phyloP scores from a whole-genome alignment of 2,113 vertebrate species.

The Dicerorhinus sumatrensis region DNA sequence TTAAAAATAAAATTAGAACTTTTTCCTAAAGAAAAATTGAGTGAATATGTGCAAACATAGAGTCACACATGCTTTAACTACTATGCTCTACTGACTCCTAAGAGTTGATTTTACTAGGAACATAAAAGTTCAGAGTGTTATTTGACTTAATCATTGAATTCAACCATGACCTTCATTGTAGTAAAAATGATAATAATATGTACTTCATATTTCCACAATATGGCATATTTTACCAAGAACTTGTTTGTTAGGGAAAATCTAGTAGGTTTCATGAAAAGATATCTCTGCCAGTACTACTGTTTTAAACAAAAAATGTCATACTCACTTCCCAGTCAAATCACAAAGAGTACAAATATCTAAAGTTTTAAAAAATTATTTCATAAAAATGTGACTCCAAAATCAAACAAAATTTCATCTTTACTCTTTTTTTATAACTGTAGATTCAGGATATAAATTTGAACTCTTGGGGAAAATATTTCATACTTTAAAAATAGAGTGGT shows the following conservation, averaged over 20 bases:
- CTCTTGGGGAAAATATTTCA: background rate
- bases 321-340: background rate
- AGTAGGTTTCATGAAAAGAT: background rate
- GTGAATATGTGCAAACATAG: background rate
- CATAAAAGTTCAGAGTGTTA: background rate
- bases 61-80: background rate
- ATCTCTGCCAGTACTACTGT: background rate
- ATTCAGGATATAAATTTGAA: constrained; percentile 11
- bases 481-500: background rate
- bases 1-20: background rate
- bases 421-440: background rate
- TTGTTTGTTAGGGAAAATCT: background rate
- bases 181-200: background rate
- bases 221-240: background rate
- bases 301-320: background rate
- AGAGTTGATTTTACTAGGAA: background rate
- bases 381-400: background rate
- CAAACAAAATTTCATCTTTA: background rate
- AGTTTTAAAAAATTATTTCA: background rate
- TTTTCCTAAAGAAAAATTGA: background rate
- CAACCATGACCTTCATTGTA: background rate
- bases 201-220: background rate
- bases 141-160: background rate
- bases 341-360: background rate
- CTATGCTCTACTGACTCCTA: background rate